A percentile compares a stretch with the other conserved stretches of the same genome.
phyloP scores from a whole-genome alignment of 2,113 vertebrate species.

The Riparia riparia region DNA sequence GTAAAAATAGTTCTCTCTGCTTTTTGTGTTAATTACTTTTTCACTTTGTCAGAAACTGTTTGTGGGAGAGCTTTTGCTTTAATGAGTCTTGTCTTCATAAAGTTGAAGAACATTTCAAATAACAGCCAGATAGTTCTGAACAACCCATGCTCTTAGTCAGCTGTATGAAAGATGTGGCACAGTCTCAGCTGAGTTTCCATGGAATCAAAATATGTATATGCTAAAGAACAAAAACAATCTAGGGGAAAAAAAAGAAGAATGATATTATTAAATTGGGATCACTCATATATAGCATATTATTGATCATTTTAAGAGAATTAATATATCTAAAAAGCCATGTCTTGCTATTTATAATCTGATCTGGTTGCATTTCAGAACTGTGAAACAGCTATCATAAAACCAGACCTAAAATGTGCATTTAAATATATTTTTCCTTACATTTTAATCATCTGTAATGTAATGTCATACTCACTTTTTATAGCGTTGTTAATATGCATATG shows the following conservation, averaged over 20 bases:
- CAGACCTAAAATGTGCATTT: neutral
- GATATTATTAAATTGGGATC: neutral
- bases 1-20: conserved; percentile 38
- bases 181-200: conserved; percentile 52
- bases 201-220: conserved; percentile 27
- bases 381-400: neutral
- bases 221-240: neutral
- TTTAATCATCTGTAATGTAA: neutral
- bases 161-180: conserved; percentile 35
- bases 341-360: neutral
- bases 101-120: conserved; percentile 70
- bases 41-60: conserved; percentile 56
- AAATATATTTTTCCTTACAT: neutral
- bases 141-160: conserved; percentile 43
- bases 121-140: conserved; percentile 57
- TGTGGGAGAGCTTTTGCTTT: conserved; percentile 65
- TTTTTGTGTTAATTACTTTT: conserved; percentile 10
- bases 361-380: neutral
- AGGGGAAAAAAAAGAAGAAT: neutral
- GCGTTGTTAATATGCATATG: neutral
- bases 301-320: neutral
- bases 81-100: conserved; percentile 45
- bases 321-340: neutral
- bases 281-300: neutral
- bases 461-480: neutral